These are phyloP conservation scores for Crypturellus tataupa DNA, from an alignment of 2,797 vertebrate species.

Conservation along the genomic window DNA sequence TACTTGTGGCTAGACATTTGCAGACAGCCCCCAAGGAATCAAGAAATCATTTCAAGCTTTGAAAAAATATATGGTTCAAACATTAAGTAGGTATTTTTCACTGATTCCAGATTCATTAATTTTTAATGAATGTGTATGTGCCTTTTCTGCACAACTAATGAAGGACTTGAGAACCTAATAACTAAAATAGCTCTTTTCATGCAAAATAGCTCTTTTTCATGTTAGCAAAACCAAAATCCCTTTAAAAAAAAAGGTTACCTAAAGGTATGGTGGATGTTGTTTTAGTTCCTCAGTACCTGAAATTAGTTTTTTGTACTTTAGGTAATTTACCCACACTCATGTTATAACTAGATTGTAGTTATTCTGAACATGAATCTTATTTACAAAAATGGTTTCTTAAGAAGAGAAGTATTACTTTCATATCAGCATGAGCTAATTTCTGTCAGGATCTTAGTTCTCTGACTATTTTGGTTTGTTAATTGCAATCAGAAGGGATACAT, in stretches of 20 bases:
- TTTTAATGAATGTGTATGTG: constrained; percentile 4
- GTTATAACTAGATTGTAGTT: neutral
- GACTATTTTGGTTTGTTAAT: neutral
- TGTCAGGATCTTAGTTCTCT: neutral
- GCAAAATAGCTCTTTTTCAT: neutral
- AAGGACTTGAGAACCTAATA: neutral
- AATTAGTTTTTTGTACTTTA: constrained; percentile 43
- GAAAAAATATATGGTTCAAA: neutral
- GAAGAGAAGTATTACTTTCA: neutral
- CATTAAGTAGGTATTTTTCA: neutral
- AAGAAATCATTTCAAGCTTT: neutral
- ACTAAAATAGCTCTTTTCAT: neutral
- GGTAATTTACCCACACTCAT: neutral
- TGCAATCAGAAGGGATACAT: neutral
- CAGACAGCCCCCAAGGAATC: neutral
- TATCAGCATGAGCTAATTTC: neutral
- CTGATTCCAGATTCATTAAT: constrained; percentile 20
- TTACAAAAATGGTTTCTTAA: neutral
- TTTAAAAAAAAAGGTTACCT: constrained; percentile 30
- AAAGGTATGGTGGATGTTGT: neutral
- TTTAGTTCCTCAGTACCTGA: neutral
- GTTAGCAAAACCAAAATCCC: constrained; percentile 23
- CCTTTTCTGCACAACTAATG: constrained; percentile 41
- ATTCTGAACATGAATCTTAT: neutral
- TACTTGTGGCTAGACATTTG: neutral